Evolutionary conservation across 2,113 vertebrate species (phyloP), one percentile per base, ranked within the genome.

Genomic region (Rhizomys pruinosus): DNA sequence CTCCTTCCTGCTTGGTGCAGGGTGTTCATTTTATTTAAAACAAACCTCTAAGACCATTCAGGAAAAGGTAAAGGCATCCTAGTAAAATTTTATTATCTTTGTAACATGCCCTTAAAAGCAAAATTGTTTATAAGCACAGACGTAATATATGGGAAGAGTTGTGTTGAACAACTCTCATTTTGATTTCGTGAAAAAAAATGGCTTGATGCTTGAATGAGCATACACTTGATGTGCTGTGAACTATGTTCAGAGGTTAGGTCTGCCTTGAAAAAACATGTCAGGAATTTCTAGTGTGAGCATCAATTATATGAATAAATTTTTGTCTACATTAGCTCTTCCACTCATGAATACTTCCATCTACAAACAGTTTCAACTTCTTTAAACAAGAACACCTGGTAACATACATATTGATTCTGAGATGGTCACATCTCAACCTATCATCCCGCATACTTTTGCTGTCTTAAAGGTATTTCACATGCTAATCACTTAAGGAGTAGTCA

Each of bases 11-110:
- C 79, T 76, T 84, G 25, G 27, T 69, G n/a, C 71, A 27, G 11
- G 5, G n/a, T 78, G 59, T 78, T 89, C 71, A 72, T 76, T 76
- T 71, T 37, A 69, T 78, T 63, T 79, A 76, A 88, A 85, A 39
- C 25, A 88, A 87, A 34, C 19, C 39, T 79, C 59, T 52, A 15
- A 71, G 57, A 44, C 39, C 89, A 23, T 22, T 66, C 37, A 34
- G 37, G 2, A 29, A 42, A 84, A 64, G 7, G 57, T 39, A 23
- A 87, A 84, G 23, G 1, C 32, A 34, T 59, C 20, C 15, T 93
- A 66, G 1, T 74, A 39, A 85, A 90, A 64, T 82, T 52, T 0
- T 74, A 20, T 23, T 9, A 20, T 34, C 39, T 90, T 2, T 61
- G 63, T 0, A 39, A 4, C 20, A 16, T 7, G 9, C 10, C 2